A percentile compares a stretch with the other conserved stretches of the same genome.
These are phyloP conservation scores for Drepanosiphum platanoidis DNA, from an alignment of 2,888 invertebrate species.

Conservation along the genomic window DNA sequence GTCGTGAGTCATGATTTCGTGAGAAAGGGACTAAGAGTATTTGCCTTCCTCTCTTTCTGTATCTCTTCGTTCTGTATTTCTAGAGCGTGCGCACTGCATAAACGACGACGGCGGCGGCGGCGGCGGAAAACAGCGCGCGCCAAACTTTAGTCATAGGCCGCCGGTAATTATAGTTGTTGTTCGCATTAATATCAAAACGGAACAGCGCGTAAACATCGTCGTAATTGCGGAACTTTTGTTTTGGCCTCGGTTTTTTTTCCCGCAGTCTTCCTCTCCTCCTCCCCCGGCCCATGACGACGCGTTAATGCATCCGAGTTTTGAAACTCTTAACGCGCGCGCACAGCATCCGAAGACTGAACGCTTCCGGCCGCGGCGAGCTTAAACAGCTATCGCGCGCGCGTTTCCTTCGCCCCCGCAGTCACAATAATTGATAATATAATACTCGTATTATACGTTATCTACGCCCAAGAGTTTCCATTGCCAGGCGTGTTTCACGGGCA, in stretches of 20 bases:
- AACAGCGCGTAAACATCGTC: constrained; percentile 5
- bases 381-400: neutral
- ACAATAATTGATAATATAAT: constrained; percentile 10
- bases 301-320: constrained; percentile 36
- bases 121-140: neutral
- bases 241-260: neutral
- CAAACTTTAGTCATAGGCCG: neutral
- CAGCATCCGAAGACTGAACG: constrained; percentile 27
- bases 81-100: neutral
- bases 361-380: neutral
- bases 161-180: constrained; percentile 26
- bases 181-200: constrained; percentile 26
- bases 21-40: neutral
- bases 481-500: neutral
- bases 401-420: neutral
- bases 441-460: neutral
- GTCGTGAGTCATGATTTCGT: too few relatives aligned
- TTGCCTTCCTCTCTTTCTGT: neutral
- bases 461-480: neutral
- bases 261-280: neutral
- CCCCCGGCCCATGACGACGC: too few relatives aligned
- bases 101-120: neutral
- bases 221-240: constrained; percentile 43
- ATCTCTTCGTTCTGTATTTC: neutral
- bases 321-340: constrained; percentile 25